Evolutionary conservation across 2,888 invertebrate species (phyloP), one percentile per base, ranked within the genome.

Genomic region (Rosalia funebris): DNA sequence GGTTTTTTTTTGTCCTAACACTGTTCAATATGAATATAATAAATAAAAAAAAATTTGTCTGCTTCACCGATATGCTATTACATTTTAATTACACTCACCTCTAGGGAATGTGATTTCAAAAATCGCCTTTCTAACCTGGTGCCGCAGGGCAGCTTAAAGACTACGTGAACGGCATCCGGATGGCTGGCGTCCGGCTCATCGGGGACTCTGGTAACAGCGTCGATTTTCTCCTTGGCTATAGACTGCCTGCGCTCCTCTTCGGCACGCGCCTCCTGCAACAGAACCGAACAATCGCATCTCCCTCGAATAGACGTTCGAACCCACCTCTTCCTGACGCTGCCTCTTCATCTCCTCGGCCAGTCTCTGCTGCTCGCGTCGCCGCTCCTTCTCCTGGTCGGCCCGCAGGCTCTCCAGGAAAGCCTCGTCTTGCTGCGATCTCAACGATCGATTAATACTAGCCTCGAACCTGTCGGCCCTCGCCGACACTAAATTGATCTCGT

Each of bases 321-420:
- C 62, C 55, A 79, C 79, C 71, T 79, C 77, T 70, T 79, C 79
- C 68, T 79, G 65, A 71, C 71, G 77, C 67, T 73, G 81, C 75
- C 81, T 82, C 72, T 84, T 83, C 70, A 87, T 86, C 65, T 86
- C 84, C 14, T 84, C 84, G 54, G 82, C 82, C 10, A 81, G 74
- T 39, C 79, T 84, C 69, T 88, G 88, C 64, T 88, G 86, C 69
- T 86, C 86, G 32, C 88, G 86, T 46, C 84, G 84, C 0, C 92
- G 85, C 79, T 97, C 97, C 82, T 98, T 98, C 81, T 96, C 96
- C 80, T 96, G 96, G 82, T 98, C 98, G 0, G 95, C 95, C 36
- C 89, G 86, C 36, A 98, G 83, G 2, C 96, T 96, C 80, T 93
- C 93, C 78, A 91, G 87, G 78, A 96, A 98, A 0, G 97, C 98